Evolutionary conservation across 2,888 invertebrate species (phyloP).

Genomic region (Chromoteleia sp.): DNA sequence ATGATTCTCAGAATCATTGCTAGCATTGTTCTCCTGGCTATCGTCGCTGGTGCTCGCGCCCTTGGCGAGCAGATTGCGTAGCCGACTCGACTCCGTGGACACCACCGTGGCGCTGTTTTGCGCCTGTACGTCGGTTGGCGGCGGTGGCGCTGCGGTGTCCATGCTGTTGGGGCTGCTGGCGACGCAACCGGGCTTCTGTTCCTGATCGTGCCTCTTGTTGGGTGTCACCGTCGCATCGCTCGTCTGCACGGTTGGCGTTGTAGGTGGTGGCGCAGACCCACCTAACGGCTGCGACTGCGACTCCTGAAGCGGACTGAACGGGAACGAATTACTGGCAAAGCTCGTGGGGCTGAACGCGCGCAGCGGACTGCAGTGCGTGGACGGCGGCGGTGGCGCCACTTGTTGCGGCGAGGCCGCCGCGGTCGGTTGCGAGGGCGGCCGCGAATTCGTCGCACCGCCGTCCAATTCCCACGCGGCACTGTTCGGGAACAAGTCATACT

Average conservation of each 20-base stretch:
- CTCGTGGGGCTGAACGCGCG: slow-evolving; percentile 84
- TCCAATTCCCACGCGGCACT: slow-evolving; percentile 86
- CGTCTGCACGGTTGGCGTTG: slow-evolving; percentile 77
- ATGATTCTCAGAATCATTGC: slow-evolving; percentile 81
- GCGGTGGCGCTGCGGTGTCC: slow-evolving; percentile 39
- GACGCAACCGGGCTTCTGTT: slow-evolving; percentile 63
- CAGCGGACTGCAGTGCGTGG: slow-evolving; percentile 86
- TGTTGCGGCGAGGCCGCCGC: slow-evolving; percentile 83
- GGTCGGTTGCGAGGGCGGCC: slow-evolving; percentile 87
- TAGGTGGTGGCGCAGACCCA: slow-evolving; percentile 74
- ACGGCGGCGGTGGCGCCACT: slow-evolving; percentile 85
- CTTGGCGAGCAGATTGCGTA: slow-evolving; percentile 85
- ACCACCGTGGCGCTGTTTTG: slow-evolving; percentile 69
- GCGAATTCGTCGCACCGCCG: slow-evolving; percentile 85
- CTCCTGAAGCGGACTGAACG: slow-evolving; percentile 88
- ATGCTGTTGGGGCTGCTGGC: slow-evolving; percentile 61
- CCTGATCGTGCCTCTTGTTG: slow-evolving; percentile 50
- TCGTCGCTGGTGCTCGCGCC: slow-evolving; percentile 78
- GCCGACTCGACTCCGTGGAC: slow-evolving; percentile 84
- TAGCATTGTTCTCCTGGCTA: slow-evolving; percentile 66
- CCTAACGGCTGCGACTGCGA: slow-evolving; percentile 82
- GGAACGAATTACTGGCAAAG: slow-evolving; percentile 86
- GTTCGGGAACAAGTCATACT: slow-evolving; percentile 88
- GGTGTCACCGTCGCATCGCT: slow-evolving; percentile 13
- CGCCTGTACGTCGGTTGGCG: slow-evolving; percentile 7